These are phyloP conservation scores for Polyploca ridens DNA, from an alignment of 2,888 invertebrate genomes.

Conservation along the genomic window DNA sequence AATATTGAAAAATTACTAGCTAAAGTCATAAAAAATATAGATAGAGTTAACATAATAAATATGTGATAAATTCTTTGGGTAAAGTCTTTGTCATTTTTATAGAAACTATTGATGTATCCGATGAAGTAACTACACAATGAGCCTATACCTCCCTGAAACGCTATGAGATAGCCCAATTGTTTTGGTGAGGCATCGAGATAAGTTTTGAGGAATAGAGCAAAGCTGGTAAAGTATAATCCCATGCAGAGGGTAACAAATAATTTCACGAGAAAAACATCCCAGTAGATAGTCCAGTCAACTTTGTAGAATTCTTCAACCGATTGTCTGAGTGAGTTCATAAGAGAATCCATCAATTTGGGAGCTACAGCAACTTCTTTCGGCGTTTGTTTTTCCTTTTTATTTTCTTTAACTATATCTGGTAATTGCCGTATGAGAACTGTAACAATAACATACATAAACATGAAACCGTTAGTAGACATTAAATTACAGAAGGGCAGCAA, in stretches of 20 bases:
- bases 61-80: slow-evolving; percentile 69
- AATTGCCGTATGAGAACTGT: slow-evolving; percentile 47
- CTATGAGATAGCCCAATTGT: slow-evolving; percentile 81
- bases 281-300: slow-evolving; percentile 78
- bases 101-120: slow-evolving; percentile 67
- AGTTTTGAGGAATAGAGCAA: slow-evolving; percentile 71
- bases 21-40: slow-evolving; percentile 67
- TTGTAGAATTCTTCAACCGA: slow-evolving; percentile 67
- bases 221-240: slow-evolving; percentile 77
- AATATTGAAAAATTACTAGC: slow-evolving; percentile 65
- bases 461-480: no score
- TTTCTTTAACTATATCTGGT: slow-evolving; percentile 37
- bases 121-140: slow-evolving; percentile 72
- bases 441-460: slow-evolving; percentile 22
- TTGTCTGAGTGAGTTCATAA: slow-evolving; percentile 48
- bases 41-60: slow-evolving; percentile 66
- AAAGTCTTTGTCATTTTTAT: slow-evolving; percentile 65
- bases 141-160: slow-evolving; percentile 76
- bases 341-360: slow-evolving; percentile 39
- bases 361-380: slow-evolving; percentile 20
- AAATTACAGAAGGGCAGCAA: no score
- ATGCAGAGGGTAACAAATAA: slow-evolving; percentile 76
- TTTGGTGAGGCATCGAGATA: slow-evolving; percentile 73
- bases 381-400: slow-evolving; percentile 26
- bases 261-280: slow-evolving; percentile 79